Evolutionary conservation across 2,113 vertebrate species (phyloP).

Genomic region (Dicrurus megarhynchus): DNA sequence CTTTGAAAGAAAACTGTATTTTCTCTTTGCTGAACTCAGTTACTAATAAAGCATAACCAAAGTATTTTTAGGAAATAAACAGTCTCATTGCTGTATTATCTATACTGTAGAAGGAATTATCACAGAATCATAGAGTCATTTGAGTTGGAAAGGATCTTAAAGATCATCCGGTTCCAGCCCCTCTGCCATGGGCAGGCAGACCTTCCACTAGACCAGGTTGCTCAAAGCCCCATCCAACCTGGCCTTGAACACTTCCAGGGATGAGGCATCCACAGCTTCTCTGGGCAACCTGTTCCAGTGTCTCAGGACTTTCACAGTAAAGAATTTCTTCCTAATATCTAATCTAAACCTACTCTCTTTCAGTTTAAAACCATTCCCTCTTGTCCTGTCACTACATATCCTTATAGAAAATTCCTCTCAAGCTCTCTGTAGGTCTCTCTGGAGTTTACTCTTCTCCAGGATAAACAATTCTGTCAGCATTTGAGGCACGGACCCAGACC

Average conservation of each 20-base stretch:
- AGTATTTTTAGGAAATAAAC: not conserved
- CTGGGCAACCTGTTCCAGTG: not conserved
- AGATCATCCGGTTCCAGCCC: not conserved
- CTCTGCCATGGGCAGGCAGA: not conserved
- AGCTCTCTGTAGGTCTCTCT: not conserved
- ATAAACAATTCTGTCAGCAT: too few species aligned
- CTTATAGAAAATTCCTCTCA: not conserved
- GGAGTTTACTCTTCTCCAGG: not conserved
- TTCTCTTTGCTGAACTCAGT: not conserved
- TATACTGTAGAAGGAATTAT: not conserved
- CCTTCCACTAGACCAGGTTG: not conserved
- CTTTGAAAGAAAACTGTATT: not conserved
- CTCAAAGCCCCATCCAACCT: not conserved
- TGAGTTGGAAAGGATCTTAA: not conserved
- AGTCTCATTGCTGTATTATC: not conserved
- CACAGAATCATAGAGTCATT: not conserved
- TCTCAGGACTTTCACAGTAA: not conserved
- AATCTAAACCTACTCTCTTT: not conserved
- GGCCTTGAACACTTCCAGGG: not conserved
- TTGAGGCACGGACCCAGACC: too few species aligned
- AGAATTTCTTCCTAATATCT: not conserved
- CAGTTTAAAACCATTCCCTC: not conserved
- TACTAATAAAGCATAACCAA: not conserved
- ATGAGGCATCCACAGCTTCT: not conserved
- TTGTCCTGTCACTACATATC: fast-evolving